Base-by-base conservation (phyloP, 2,888 invertebrate species). In the Hirudinaria manillensis region DNA sequence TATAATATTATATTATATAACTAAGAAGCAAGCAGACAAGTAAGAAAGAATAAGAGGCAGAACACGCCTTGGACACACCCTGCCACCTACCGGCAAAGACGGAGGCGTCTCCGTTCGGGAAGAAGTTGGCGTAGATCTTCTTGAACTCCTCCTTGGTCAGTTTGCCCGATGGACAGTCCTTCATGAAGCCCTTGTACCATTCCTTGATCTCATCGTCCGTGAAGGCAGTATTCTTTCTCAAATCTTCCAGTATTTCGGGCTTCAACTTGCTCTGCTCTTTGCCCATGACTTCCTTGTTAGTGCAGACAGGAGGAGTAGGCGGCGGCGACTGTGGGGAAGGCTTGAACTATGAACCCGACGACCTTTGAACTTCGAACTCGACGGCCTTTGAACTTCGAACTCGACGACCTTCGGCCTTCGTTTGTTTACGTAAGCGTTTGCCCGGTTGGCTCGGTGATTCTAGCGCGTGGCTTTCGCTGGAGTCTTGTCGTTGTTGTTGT, bases 251-350 rank as follows among this genome's bases (percentile, higher is more conserved):
- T 80, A 96, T 94, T 89, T 98, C 97, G 55, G 98, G 98, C 86
- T 96, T 97, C 83, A 98, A 89, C 89, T 98, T 98, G 88, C 97
- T 97, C 88, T 96, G 96, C 88, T 94, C 93, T 89, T 97, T 97
- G 82, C 98, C 98, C 98, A 98, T 98, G 10, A 45, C 70, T 32
- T 19, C 45, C 45, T 45, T n/a, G n/a, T n/a, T n/a, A 67, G n/a
- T 27, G n/a, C 24, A 16, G 16, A 16, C 55, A 53, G 55, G 16
- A 16, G n/a, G 19, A 21, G 36, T 38, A 24, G 16, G 19, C 13
- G 16, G 21, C 13, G 16, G 66, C 24, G 66, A 19, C 13, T 13
- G 66, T 66, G 27, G 21, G 55, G 55, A 53, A 21, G 21, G 21
- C 16, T 19, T 53, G 21, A 19, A 53, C 55, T 53, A 21, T 53